Conservation (phyloP, 2,888 invertebrate genomes). For the Pseudanteris insignis region DNA sequence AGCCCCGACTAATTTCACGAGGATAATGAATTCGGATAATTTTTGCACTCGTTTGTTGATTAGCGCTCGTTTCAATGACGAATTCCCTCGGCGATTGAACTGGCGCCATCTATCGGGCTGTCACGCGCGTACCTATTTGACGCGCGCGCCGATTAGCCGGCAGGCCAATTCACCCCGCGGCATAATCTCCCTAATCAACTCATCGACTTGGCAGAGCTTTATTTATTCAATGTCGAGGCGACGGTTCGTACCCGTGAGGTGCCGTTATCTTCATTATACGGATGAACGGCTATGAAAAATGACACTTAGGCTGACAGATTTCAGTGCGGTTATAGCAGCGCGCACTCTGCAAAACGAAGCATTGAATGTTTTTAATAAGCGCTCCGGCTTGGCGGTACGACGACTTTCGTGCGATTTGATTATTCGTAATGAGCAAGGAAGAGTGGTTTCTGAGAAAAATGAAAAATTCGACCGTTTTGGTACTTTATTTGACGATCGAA, state of each 20-base stretch:
- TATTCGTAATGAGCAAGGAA: slow-evolving; percentile 2
- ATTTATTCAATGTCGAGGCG: slow-evolving; percentile 30
- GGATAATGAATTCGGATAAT: too few relatives aligned
- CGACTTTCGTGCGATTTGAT: slow-evolving; percentile 1
- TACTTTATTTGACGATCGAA: too few relatives aligned
- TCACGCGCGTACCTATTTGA: too few relatives aligned
- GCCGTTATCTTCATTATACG: slow-evolving; percentile 41
- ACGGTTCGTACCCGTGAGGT: slow-evolving; percentile 18
- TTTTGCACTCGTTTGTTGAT: too few relatives aligned
- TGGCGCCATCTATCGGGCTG: too few relatives aligned
- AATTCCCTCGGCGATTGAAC: too few relatives aligned
- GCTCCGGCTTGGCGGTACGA: background rate
- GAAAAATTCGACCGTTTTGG: too few relatives aligned
- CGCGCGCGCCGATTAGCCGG: slow-evolving; percentile 29
- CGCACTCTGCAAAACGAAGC: slow-evolving; percentile 8
- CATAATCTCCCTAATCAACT: slow-evolving; percentile 39
- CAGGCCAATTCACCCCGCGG: slow-evolving; percentile 27
- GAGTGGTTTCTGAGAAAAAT: too few relatives aligned
- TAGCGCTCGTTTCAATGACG: too few relatives aligned
- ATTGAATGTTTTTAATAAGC: slow-evolving; percentile 1
- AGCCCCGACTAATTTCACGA: too few relatives aligned
- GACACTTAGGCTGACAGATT: slow-evolving; percentile 25
- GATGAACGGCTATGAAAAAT: slow-evolving; percentile 33
- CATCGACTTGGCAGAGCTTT: slow-evolving; percentile 30
- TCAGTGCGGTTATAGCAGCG: slow-evolving; percentile 20